These are phyloP conservation scores for Gortyna flavago DNA, from an alignment of 2,888 invertebrate genomes.

Conservation along the genomic window DNA sequence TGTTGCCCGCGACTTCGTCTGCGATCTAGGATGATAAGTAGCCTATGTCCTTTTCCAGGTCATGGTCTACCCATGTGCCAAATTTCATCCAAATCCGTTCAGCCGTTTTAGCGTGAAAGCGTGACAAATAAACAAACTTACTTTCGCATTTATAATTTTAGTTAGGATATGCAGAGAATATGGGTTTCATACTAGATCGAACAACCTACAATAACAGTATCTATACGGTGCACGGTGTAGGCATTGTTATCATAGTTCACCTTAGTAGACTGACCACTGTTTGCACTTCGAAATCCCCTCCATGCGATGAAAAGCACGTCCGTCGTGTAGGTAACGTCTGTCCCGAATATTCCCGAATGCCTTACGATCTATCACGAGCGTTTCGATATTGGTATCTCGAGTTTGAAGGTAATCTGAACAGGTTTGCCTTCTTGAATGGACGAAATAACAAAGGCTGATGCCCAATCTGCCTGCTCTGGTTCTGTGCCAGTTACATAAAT, in stretches of 20 bases:
- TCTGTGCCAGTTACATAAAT: not conserved
- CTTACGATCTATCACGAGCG: slow-evolving; percentile 12
- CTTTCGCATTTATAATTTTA: too few relatives aligned
- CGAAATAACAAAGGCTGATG: not conserved
- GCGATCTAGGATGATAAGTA: too few relatives aligned
- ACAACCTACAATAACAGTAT: not conserved
- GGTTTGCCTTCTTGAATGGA: not conserved
- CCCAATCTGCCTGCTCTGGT: not conserved
- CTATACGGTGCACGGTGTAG: too few relatives aligned
- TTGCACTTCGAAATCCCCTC: slow-evolving; percentile 4
- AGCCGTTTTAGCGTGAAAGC: too few relatives aligned
- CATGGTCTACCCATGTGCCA: too few relatives aligned
- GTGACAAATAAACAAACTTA: too few relatives aligned
- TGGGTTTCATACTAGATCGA: not conserved
- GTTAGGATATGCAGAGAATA: not conserved
- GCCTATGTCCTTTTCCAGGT: too few relatives aligned
- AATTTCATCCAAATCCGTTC: too few relatives aligned
- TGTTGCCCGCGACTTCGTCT: too few relatives aligned
- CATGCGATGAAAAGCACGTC: slow-evolving; percentile 5
- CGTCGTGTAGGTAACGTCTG: slow-evolving; percentile 1
- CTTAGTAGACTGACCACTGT: not conserved
- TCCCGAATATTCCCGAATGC: slow-evolving; percentile 34
- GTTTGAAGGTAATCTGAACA: not conserved
- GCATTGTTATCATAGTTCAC: not conserved
- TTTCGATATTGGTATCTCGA: not conserved